Percentiles rank a stretch among this genome's conserved stretches.
Conservation (phyloP, 1,140 invertebrate genomes). For the Drosophila grimshawi region DNA sequence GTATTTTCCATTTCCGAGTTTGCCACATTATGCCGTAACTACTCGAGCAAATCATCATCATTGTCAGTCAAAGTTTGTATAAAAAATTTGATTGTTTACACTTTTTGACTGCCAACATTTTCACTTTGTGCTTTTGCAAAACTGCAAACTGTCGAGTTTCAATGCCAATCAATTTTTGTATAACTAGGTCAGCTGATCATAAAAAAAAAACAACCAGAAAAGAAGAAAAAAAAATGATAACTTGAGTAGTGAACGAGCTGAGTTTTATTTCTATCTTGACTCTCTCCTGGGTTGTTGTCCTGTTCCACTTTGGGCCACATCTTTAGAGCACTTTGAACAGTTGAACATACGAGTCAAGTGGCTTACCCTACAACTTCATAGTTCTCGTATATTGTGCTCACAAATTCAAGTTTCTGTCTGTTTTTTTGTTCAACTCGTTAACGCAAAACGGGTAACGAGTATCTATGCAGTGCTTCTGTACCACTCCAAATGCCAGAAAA, state of each 20-base stretch:
- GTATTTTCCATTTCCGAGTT: neutral
- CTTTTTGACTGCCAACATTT: too few species aligned
- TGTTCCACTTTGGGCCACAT: conserved; percentile 1
- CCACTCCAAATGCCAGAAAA: too few species aligned
- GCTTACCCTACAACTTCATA: conserved; percentile 57
- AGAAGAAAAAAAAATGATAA: neutral
- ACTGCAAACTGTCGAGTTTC: neutral
- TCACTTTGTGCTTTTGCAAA: neutral
- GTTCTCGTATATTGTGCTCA: conserved; percentile 44
- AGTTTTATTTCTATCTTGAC: neutral
- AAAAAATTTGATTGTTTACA: too few species aligned
- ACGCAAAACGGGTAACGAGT: too few species aligned
- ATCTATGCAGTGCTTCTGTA: too few species aligned
- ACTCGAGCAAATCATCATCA: too few species aligned
- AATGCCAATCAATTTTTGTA: neutral
- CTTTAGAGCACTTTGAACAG: conserved; percentile 3
- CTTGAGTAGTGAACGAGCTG: neutral
- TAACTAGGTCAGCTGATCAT: conserved; percentile 17
- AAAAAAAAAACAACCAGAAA: neutral
- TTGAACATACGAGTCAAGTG: conserved; percentile 52
- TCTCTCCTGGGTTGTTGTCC: conserved; percentile 30
- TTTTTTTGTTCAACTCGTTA: neutral
- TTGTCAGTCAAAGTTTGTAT: too few species aligned
- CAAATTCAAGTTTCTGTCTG: neutral
- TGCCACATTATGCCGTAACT: too few species aligned